A percentile compares a stretch with the other conserved stretches of the same genome.
Conservation (phyloP, 2,888 invertebrate genomes). For the Morinoia aosen region DNA sequence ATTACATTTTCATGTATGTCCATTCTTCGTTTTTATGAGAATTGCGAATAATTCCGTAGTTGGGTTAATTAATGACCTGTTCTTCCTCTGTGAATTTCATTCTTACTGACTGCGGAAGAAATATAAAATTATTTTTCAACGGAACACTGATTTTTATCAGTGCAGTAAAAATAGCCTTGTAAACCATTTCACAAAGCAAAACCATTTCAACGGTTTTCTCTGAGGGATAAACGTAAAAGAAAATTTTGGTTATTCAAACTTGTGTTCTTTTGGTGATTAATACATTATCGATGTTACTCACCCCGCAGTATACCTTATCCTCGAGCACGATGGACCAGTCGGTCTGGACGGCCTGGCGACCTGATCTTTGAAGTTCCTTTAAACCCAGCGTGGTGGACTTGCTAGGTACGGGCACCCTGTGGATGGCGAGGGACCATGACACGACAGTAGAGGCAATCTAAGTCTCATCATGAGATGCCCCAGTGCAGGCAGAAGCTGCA, state of each 20-base stretch:
- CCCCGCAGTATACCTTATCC: not conserved
- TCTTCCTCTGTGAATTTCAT: too few species aligned
- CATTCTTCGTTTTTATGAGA: too few species aligned
- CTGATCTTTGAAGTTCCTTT: not conserved
- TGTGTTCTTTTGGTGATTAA: not conserved
- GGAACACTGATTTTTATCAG: too few species aligned
- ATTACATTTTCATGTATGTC: too few species aligned
- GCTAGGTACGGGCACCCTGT: not conserved
- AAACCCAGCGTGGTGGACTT: not conserved
- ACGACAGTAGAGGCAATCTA: too few species aligned
- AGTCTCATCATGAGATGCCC: too few species aligned
- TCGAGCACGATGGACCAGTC: constrained; percentile 22
- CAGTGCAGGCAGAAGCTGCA: too few species aligned
- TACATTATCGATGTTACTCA: not conserved
- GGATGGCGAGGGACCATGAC: not conserved
- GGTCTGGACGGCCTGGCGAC: not conserved
- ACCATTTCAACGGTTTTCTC: not conserved
- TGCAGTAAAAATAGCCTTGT: not conserved
- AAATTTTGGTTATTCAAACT: not conserved
- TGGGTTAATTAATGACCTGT: too few species aligned
- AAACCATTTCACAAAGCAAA: not conserved
- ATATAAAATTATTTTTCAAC: too few species aligned
- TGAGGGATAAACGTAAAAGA: not conserved
- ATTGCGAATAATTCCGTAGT: too few species aligned
- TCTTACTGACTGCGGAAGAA: too few species aligned